phyloP scores from a whole-genome alignment of 1,140 invertebrate species.

The Bombus pyrosoma region DNA sequence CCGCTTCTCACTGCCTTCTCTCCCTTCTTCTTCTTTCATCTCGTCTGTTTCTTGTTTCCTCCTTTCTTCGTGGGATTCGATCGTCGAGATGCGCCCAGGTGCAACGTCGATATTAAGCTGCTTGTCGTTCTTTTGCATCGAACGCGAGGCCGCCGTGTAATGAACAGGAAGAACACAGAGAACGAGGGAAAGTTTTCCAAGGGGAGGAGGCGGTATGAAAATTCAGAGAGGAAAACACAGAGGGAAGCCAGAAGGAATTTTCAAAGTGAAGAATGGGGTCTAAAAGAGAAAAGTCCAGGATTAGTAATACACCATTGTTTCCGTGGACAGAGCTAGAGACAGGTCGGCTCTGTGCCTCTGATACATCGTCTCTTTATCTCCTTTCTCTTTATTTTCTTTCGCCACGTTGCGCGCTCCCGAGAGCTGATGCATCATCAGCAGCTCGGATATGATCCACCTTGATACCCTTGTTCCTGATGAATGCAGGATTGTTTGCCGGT shows the following conservation, averaged over 20 bases:
- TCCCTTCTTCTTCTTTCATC: not conserved
- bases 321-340: not conserved
- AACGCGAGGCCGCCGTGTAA: not conserved
- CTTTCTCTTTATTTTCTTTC: slow-evolving; percentile 30
- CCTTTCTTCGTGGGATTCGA: not conserved
- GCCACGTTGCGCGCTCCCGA: slow-evolving; percentile 22
- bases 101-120: slow-evolving; percentile 60
- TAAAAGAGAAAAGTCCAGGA: not conserved
- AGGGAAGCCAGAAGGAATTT: slow-evolving; percentile 49
- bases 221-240: slow-evolving; percentile 15
- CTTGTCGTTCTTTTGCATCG: slow-evolving; percentile 37
- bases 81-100: slow-evolving; percentile 49
- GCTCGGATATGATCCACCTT: slow-evolving; percentile 56
- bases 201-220: slow-evolving; percentile 28
- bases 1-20: not conserved
- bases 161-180: not conserved
- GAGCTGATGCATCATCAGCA: slow-evolving; percentile 56
- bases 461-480: slow-evolving; percentile 63
- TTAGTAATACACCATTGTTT: slow-evolving; percentile 34
- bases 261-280: slow-evolving; percentile 32
- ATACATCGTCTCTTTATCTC: slow-evolving; percentile 46
- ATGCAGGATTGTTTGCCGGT: slow-evolving; percentile 42
- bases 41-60: slow-evolving; percentile 3
- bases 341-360: not conserved
- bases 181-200: not conserved